Conservation (phyloP, 2,888 invertebrate species). For the Tribolium freemani region DNA sequence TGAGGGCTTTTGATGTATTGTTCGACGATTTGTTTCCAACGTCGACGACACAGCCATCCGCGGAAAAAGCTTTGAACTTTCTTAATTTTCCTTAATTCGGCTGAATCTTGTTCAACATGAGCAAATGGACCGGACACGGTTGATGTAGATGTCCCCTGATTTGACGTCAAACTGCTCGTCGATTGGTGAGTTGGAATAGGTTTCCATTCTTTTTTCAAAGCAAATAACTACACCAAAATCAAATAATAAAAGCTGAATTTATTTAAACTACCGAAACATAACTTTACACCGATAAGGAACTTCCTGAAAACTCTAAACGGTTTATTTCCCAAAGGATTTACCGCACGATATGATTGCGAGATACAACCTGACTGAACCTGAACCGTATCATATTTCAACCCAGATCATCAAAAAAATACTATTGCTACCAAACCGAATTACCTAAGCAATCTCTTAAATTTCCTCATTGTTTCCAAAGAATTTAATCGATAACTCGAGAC, state of each 20-base stretch:
- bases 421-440: not conserved
- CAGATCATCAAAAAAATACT: not conserved
- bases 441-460: not conserved
- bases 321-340: slow-evolving; percentile 26
- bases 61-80: slow-evolving; percentile 93
- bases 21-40: slow-evolving; percentile 96
- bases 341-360: slow-evolving; percentile 9
- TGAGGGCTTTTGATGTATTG: slow-evolving; percentile 95
- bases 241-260: slow-evolving; percentile 4
- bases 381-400: not conserved
- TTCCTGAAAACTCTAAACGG: slow-evolving; percentile 3
- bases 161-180: slow-evolving; percentile 57
- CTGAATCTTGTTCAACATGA: slow-evolving; percentile 71
- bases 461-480: not conserved
- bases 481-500: not conserved
- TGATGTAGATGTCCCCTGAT: slow-evolving; percentile 55
- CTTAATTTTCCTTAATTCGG: slow-evolving; percentile 90
- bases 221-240: slow-evolving; percentile 75
- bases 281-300: slow-evolving; percentile 14
- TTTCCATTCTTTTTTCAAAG: slow-evolving; percentile 85
- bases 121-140: slow-evolving; percentile 56
- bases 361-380: slow-evolving; percentile 2
- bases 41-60: slow-evolving; percentile 90
- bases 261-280: slow-evolving; percentile 23
- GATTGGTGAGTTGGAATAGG: slow-evolving; percentile 67